Evolutionary conservation across 2,888 invertebrate species (phyloP), one percentile per base, ranked within the genome.

Genomic region (Alcis repandata): DNA sequence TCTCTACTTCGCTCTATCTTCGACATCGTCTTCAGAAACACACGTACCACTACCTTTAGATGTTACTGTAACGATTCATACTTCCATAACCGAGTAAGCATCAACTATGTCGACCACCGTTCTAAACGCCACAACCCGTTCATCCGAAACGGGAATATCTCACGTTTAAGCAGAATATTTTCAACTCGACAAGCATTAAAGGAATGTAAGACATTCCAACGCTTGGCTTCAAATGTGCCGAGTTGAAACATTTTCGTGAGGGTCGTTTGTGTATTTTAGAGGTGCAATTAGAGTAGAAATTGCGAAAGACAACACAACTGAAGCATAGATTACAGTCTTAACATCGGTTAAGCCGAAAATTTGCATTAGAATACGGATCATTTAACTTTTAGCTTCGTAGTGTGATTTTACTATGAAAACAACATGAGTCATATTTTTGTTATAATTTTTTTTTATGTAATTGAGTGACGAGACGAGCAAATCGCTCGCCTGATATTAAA

Each of bases 141-240:
- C 57, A 43, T 57, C 57, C 27, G 54, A 61, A 60, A 61, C 58
- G 40, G 19, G 53, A 66, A 69, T 63, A 66, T 45, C 45, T 62
- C 61, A 52, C 19, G 48, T 62, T 51, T 41, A 51, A 63, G 46
- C 56, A n/a, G 46, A 62, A 59, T 20, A 52, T 63, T 58, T 48
- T 46, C 17, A 56, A 52, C 43, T 41, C 45, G 49, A 27, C 60
- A 58, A 58, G 43, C 49, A 32, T 46, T 36, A 51, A 2, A 53
- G 20, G 57, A 60, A 65, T 65, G 59, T 57, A 52, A 19, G 46
- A 22, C 43, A 51, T 49, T 62, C 38, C 41, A 51, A 19, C 15
- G 49, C 46, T 15, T 38, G 45, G 38, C 52, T 41, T 49, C 61
- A 56, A 54, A 54, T 46, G 45, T 38, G 51, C 22, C 22, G 46